Conservation (phyloP, 2,888 invertebrate genomes). For the Macrophya alboannulata region DNA sequence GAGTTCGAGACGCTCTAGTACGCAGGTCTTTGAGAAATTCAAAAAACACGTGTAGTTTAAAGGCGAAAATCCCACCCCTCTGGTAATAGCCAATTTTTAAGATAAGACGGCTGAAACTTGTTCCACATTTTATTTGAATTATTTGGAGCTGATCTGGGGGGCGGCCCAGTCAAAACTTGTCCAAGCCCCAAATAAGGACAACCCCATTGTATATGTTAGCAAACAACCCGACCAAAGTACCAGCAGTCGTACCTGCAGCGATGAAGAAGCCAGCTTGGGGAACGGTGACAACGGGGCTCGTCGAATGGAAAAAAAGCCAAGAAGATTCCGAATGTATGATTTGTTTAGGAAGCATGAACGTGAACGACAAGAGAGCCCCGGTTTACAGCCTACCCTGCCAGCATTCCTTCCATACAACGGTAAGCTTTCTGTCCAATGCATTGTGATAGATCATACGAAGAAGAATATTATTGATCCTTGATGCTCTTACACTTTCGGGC, state of each 20-base stretch:
- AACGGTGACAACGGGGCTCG: background rate
- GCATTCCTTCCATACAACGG: constrained; percentile 68
- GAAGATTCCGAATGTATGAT: constrained; percentile 68
- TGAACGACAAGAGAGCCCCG: constrained; percentile 19
- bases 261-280: constrained; percentile 35
- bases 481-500: background rate
- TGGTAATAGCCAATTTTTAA: too few relatives aligned
- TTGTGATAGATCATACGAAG: background rate
- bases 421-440: background rate
- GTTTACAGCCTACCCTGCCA: constrained; percentile 66
- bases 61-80: too few relatives aligned
- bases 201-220: background rate
- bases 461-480: background rate
- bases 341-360: constrained; percentile 62
- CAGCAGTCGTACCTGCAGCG: background rate
- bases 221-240: background rate
- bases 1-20: too few relatives aligned
- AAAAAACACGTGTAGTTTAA: too few relatives aligned
- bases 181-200: too few relatives aligned
- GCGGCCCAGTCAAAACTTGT: too few relatives aligned
- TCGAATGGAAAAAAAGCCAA: constrained; percentile 61
- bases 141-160: too few relatives aligned
- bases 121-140: too few relatives aligned
- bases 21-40: too few relatives aligned
- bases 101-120: too few relatives aligned